phyloP scores from a whole-genome alignment of 2,113 vertebrate species.

The Pelmatolapia mariae region DNA sequence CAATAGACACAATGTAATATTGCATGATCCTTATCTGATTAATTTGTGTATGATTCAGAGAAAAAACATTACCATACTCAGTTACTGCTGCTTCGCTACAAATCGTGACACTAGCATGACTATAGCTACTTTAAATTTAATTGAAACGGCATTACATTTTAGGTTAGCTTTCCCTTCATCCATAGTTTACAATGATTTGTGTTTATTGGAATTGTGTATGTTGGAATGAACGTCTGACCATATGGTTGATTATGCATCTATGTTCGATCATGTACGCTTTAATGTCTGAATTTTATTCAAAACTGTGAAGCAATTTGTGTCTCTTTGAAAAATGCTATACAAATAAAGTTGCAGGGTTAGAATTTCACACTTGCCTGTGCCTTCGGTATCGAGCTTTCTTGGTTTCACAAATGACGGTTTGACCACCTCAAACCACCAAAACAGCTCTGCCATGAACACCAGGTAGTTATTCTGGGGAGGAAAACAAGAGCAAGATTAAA shows the following conservation, averaged over 20 bases:
- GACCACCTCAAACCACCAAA: conserved; percentile 96
- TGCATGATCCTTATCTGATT: fast-evolving
- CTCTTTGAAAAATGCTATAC: neutral
- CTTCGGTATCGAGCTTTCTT: conserved; percentile 74
- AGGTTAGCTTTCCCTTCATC: neutral
- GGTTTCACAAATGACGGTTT: conserved; percentile 94
- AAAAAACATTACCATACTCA: neutral
- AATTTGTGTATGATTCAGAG: neutral
- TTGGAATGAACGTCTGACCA: neutral
- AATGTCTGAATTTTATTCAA: neutral
- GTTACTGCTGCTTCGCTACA: neutral
- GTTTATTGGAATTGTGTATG: neutral
- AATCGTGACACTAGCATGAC: neutral
- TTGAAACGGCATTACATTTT: fast-evolving
- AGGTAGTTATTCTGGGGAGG: conserved; percentile 88
- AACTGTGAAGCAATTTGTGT: neutral
- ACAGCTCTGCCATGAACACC: conserved; percentile 97
- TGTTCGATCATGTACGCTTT: neutral
- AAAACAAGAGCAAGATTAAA: neutral
- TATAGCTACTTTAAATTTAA: neutral
- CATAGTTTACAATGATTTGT: neutral
- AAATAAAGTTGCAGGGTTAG: neutral
- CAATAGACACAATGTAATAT: neutral
- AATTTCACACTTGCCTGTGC: conserved; percentile 35
- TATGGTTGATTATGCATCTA: neutral